Conservation (phyloP, 2,113 vertebrate genomes). For the Ctenomys sociabilis region DNA sequence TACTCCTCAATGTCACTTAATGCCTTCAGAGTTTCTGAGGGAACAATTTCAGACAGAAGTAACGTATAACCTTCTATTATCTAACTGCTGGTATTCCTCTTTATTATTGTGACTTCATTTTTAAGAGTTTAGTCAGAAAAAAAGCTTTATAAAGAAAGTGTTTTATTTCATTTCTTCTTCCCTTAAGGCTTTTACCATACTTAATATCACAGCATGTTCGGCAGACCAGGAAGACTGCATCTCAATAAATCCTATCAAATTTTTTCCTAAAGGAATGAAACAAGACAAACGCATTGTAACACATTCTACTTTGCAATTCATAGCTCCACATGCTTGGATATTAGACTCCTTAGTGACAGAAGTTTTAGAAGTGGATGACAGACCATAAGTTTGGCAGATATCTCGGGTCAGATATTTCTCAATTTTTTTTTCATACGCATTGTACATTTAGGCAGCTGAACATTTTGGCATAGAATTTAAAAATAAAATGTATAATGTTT, state of each 20-base stretch:
- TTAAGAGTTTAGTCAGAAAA: neutral
- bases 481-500: neutral
- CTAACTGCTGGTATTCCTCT: neutral
- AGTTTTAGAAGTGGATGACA: conserved; percentile 45
- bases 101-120: conserved; percentile 22
- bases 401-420: conserved; percentile 47
- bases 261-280: conserved; percentile 57
- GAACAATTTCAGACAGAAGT: neutral
- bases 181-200: neutral
- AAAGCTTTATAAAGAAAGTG: neutral
- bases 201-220: neutral
- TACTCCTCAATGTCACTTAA: neutral
- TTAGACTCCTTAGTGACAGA: neutral
- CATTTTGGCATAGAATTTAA: conserved; percentile 46
- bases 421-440: neutral
- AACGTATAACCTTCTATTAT: neutral
- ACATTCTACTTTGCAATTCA: conserved; percentile 38
- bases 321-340: conserved; percentile 29
- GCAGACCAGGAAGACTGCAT: neutral
- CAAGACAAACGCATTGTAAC: conserved; percentile 34
- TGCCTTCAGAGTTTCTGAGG: neutral
- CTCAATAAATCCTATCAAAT: conserved; percentile 16
- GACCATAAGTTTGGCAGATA: conserved; percentile 60
- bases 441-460: conserved; percentile 35
- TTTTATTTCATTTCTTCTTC: conserved; percentile 18